Conservation (phyloP, 1,140 invertebrate genomes). For the Sipha flava region DNA sequence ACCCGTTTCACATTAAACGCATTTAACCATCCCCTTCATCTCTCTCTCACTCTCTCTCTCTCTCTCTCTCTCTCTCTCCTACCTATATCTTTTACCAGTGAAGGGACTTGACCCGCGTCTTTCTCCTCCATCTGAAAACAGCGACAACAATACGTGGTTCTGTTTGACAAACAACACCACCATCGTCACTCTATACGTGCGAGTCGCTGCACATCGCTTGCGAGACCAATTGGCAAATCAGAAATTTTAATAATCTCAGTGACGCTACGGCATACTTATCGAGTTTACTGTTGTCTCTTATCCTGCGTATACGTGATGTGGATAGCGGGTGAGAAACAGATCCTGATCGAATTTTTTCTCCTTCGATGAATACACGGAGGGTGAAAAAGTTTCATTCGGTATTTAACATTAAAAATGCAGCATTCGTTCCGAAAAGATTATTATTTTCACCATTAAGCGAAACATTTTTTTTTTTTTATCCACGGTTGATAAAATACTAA, state of each 20-base stretch:
- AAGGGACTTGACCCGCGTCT: too few species aligned
- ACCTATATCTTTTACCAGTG: too few species aligned
- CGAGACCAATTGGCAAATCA: conserved; percentile 21
- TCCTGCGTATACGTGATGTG: neutral
- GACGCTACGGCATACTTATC: neutral
- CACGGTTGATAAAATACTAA: neutral
- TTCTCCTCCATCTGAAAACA: too few species aligned
- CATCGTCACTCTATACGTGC: neutral
- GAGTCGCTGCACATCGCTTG: neutral
- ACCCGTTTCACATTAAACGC: conserved; percentile 6
- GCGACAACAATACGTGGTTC: neutral
- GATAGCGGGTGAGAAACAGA: neutral
- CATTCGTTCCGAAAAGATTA: neutral
- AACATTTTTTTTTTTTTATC: neutral
- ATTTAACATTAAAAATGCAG: neutral
- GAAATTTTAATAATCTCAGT: conserved; percentile 9
- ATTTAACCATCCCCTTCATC: neutral
- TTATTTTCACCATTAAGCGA: neutral
- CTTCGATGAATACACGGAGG: neutral
- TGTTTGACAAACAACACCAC: neutral
- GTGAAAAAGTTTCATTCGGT: neutral
- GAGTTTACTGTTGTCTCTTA: neutral
- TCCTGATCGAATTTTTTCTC: neutral
- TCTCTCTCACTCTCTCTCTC: neutral
- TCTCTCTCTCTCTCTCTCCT: neutral